Base-by-base conservation (phyloP, 2,888 invertebrate genomes). In the Petrolisthes manimaculis region DNA sequence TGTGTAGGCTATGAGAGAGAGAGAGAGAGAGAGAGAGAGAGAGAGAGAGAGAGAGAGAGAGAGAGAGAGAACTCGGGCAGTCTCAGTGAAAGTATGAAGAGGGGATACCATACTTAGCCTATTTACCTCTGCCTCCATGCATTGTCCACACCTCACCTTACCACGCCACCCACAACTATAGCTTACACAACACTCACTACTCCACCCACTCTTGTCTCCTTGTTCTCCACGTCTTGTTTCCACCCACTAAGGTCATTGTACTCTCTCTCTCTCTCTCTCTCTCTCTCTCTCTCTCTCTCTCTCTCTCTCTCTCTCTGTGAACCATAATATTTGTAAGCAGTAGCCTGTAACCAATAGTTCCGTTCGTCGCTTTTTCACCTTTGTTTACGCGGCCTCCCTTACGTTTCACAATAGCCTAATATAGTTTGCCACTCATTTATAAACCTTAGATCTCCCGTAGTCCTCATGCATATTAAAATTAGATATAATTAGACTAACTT, bases 31-130 rank as follows among this genome's bases (percentile, higher is more conserved):
- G 78, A 78, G 54, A 53, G 78, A 53, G 54, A 78, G 78, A 78
- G 78, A 78, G 78, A 78, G 78, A 78, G 78, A 78, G 78, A 78
- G 54, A 21, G 78, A 77, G 75, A 77, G 75, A 24, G 75, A 77
- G 75, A 21, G 54, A 53, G 78, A 21, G 54, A 54, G 79, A 54
- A 14, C n/a, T 5, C 12, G 18, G 71, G 12, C 5, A n/a, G n/a
- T 14, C 5, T 71, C 18, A n/a, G 71, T 18, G 71, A 71, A 71
- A 71, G n/a, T 71, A 6, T 61, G 6, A 61, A 61, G 14, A 61
- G 61, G 61, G 61, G 14, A 61, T 9, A 61, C 61, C 61, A 61
- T 61, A 61, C 61, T 61, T 6, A 61, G 14, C 14, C 14, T 61
- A 61, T n/a, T 14, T 74, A n/a, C n/a, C 5, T 74, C n/a, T 74